These are phyloP conservation scores for Cephalopholis sonnerati DNA, from an alignment of 2,113 vertebrate genomes.

Conservation along the genomic window DNA sequence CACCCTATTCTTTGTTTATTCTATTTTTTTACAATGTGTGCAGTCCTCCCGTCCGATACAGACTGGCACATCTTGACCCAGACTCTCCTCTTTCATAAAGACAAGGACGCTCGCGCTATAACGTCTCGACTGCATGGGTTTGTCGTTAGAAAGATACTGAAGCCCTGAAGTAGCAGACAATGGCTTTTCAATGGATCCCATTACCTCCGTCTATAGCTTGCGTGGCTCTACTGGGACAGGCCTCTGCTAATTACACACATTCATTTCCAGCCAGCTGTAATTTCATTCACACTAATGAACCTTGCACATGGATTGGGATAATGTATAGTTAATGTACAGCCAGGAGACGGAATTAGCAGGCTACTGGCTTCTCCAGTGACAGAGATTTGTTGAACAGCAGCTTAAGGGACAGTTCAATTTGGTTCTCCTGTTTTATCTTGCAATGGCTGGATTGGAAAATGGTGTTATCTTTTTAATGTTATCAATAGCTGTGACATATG, in stretches of 20 bases:
- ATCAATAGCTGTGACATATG: not conserved
- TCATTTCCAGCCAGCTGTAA: conserved; percentile 79
- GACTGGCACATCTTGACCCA: conserved; percentile 1
- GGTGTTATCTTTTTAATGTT: not conserved
- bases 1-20: conserved; percentile 13
- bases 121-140: conserved; percentile 65
- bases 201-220: conserved; percentile 76
- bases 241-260: conserved; percentile 79
- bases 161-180: conserved; percentile 67
- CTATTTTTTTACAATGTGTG: not conserved
- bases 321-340: conserved; percentile 83
- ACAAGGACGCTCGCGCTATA: conserved; percentile 10
- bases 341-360: conserved; percentile 67
- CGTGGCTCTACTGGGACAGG: conserved; percentile 73
- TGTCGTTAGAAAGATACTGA: conserved; percentile 72
- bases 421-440: not conserved
- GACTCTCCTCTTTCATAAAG: not conserved
- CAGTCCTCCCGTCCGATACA: not conserved
- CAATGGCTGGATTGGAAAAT: not conserved
- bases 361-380: conserved; percentile 63
- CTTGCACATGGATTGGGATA: conserved; percentile 74
- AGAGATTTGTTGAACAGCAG: conserved; percentile 57
- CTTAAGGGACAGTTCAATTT: conserved; percentile 32
- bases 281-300: conserved; percentile 82
- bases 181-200: conserved; percentile 79